Percentiles rank a stretch among this genome's conserved stretches.
Conservation (phyloP, 2,888 invertebrate species). For the Aplocera efformata region DNA sequence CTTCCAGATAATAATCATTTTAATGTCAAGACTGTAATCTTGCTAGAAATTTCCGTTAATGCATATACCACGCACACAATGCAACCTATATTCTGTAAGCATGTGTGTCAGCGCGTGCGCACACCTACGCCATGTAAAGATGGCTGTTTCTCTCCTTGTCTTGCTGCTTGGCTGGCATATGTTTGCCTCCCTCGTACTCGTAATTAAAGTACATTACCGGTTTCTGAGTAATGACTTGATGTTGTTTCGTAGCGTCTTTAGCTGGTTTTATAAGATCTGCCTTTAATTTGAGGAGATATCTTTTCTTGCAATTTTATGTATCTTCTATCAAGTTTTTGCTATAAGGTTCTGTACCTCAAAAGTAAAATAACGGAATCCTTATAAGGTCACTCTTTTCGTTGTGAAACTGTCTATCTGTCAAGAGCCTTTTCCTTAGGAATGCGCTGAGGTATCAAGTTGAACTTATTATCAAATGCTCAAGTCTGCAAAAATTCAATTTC, state of each 20-base stretch:
- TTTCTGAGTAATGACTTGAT: slow-evolving; percentile 32
- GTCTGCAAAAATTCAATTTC: too few species aligned
- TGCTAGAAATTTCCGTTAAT: slow-evolving; percentile 67
- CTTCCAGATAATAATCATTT: slow-evolving; percentile 44
- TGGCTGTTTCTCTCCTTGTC: slow-evolving; percentile 38
- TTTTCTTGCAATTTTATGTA: too few species aligned
- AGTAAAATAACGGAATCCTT: too few species aligned
- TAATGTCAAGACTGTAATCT: slow-evolving; percentile 54
- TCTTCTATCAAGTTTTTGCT: too few species aligned
- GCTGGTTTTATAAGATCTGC: too few species aligned
- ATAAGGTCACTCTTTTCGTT: too few species aligned
- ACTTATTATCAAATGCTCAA: too few species aligned
- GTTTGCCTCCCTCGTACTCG: slow-evolving; percentile 35
- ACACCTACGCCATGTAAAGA: slow-evolving; percentile 54
- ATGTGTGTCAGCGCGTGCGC: slow-evolving; percentile 58
- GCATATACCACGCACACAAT: slow-evolving; percentile 30
- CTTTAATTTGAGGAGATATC: too few species aligned
- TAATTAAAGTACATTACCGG: slow-evolving; percentile 56
- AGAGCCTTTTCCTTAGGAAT: too few species aligned
- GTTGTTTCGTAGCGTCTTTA: slow-evolving; percentile 20
- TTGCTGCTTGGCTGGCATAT: slow-evolving; percentile 10
- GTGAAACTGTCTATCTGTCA: too few species aligned
- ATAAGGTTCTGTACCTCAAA: too few species aligned
- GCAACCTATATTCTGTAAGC: slow-evolving; percentile 24
- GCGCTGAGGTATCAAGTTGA: too few species aligned